Percentiles rank a stretch among this genome's conserved stretches.
Evolutionary conservation across 2,888 invertebrate genomes (phyloP).

Genomic region (Galeruca laticollis): DNA sequence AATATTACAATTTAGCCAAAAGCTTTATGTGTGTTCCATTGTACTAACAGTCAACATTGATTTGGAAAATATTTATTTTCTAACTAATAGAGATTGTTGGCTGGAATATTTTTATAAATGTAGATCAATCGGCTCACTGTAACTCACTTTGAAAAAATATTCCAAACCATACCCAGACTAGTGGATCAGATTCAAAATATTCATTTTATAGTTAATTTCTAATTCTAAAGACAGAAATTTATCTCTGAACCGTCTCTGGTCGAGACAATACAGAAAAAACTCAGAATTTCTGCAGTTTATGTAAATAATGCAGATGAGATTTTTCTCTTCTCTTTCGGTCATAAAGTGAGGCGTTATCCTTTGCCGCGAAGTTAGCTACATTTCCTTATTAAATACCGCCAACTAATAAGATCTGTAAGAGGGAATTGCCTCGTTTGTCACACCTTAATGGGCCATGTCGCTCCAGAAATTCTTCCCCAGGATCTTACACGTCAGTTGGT

Average conservation of each 20-base stretch:
- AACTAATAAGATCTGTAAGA: slow-evolving; percentile 64
- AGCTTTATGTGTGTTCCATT: too few relatives aligned
- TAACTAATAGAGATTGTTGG: too few relatives aligned
- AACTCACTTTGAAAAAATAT: too few relatives aligned
- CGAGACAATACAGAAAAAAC: slow-evolving; percentile 36
- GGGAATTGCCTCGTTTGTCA: slow-evolving; percentile 55
- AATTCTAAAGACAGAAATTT: neutral
- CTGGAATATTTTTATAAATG: too few relatives aligned
- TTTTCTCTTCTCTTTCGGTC: slow-evolving; percentile 64
- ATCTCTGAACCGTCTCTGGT: neutral
- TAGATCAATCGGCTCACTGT: too few relatives aligned
- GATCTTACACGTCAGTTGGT: slow-evolving; percentile 32
- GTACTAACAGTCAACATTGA: too few relatives aligned
- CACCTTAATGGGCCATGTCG: slow-evolving; percentile 51
- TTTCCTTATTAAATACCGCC: slow-evolving; percentile 66
- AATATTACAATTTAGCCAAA: too few relatives aligned
- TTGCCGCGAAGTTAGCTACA: slow-evolving; percentile 64
- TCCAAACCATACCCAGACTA: too few relatives aligned
- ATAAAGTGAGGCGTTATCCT: slow-evolving; percentile 65
- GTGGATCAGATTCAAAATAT: too few relatives aligned
- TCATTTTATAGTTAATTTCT: too few relatives aligned
- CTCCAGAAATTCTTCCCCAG: slow-evolving; percentile 36
- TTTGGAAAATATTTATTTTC: too few relatives aligned
- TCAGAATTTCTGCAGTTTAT: slow-evolving; percentile 65
- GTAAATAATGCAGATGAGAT: slow-evolving; percentile 68